phyloP scores from a whole-genome alignment of 1,140 invertebrate genomes.

The Nasonia vitripennis region DNA sequence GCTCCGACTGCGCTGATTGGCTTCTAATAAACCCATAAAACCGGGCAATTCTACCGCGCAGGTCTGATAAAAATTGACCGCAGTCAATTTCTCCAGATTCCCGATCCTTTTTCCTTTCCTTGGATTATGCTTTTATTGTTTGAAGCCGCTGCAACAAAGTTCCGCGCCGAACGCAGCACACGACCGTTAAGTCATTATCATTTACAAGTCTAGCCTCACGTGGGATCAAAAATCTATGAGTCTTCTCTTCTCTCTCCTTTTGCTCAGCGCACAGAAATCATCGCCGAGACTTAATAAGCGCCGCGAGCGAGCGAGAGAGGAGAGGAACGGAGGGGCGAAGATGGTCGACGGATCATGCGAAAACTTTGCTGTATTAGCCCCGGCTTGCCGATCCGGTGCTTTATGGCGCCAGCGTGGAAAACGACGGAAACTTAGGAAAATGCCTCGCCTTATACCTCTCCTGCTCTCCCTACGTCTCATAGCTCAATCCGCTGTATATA shows the following conservation, averaged over 20 bases:
- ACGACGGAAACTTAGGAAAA: slow-evolving; percentile 61
- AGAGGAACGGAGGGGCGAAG: slow-evolving; percentile 45
- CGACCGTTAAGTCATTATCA: slow-evolving; percentile 48
- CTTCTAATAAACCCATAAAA: slow-evolving; percentile 74
- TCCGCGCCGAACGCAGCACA: background rate
- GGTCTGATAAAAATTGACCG: slow-evolving; percentile 49
- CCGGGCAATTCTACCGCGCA: slow-evolving; percentile 25
- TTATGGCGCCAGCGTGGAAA: slow-evolving; percentile 64
- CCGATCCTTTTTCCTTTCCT: slow-evolving; percentile 32
- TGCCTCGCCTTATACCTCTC: background rate
- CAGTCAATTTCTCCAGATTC: slow-evolving; percentile 50
- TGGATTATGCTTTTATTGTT: slow-evolving; percentile 49
- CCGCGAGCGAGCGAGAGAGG: slow-evolving; percentile 58
- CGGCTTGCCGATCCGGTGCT: slow-evolving; percentile 70
- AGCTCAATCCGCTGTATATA: background rate
- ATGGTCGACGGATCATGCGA: slow-evolving; percentile 69
- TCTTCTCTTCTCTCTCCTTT: slow-evolving; percentile 6
- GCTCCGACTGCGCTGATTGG: slow-evolving; percentile 69
- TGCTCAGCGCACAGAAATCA: slow-evolving; percentile 66
- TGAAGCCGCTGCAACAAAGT: slow-evolving; percentile 41
- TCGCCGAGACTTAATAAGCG: slow-evolving; percentile 72
- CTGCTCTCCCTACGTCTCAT: background rate
- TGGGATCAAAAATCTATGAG: slow-evolving; percentile 55
- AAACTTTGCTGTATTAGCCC: slow-evolving; percentile 74
- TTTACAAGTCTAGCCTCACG: slow-evolving; percentile 53